Evolutionary conservation across 37 sponge, comb jelly and placozoan genomes (phyloP), one percentile per base, ranked within the genome.

Genomic region (Petrosia ficiformis): DNA sequence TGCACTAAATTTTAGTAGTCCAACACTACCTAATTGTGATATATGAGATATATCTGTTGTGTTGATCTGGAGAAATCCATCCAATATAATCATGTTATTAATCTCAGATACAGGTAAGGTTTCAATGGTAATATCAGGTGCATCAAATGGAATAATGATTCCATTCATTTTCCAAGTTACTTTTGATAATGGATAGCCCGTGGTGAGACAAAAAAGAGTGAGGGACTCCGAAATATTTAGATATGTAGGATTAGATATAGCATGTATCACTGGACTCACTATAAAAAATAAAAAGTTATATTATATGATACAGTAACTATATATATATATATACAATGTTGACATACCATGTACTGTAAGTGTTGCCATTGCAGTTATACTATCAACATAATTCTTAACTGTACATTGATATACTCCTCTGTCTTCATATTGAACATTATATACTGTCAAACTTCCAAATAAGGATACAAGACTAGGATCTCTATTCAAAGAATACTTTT

Each of bases 311-410:
- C 10, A 48, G 16, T 10, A 48, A 10, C 54, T 16, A 48, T 48
- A 16, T 10, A 61, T n/a, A n/a, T 61, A 61, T 26, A 26, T 61
- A n/a, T 26, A n/a, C 26, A 26, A 61, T 61, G 22, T 61, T 11
- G 28, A 63, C 90, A 59, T 31, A 90, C 90, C 90, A n/a, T 90
- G 90, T 22, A 90, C 90, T 41, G 82, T 70, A 21, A 90, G 77
- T 39, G 70, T 73, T 22, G 82, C 86, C 34, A 24, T 24, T 1
- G 73, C 66, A 2, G 61, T 26, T 4, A 42, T 68, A 41, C 8
- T 39, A 3, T 73, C 82, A 72, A 80, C 21, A 4, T 4, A 38
- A 54, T 90, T 90, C 22, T 19, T 29, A 16, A 80, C 77, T 16
- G 39, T 65, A 69, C 90, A 90, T 22, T 31, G 72, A 71, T 90